Evolutionary conservation across 2,113 vertebrate genomes (phyloP).

Genomic region (Stigmatopora argus): DNA sequence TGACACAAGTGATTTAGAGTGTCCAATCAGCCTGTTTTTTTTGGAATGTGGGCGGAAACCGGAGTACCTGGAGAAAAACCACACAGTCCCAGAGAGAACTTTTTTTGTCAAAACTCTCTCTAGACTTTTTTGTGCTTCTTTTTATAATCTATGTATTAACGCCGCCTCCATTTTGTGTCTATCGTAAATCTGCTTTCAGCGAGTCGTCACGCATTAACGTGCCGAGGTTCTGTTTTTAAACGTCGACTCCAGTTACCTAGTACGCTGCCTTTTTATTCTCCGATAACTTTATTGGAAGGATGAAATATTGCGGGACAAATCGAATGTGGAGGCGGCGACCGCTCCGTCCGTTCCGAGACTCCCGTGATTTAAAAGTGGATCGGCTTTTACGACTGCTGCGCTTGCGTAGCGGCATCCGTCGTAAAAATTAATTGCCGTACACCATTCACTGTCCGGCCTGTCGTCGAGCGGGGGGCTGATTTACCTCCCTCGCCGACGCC

Average conservation of each 20-base stretch:
- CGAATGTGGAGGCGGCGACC: neutral
- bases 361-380: conserved; percentile 5
- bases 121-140: neutral
- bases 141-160: neutral
- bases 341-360: neutral
- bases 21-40: too few relatives aligned
- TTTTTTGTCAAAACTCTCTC: too few relatives aligned
- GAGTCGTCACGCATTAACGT: neutral
- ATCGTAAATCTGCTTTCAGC: neutral
- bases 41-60: too few relatives aligned
- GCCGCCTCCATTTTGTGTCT: neutral
- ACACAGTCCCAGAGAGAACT: too few relatives aligned
- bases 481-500: conserved; percentile 20
- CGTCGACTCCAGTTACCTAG: neutral
- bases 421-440: conserved; percentile 53
- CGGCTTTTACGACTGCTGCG: conserved; percentile 34
- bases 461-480: conserved; percentile 41
- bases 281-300: neutral
- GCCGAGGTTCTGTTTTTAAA: neutral
- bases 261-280: neutral
- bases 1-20: too few relatives aligned
- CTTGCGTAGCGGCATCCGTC: conserved; percentile 31
- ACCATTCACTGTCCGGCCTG: conserved; percentile 46
- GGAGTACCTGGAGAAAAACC: too few relatives aligned
- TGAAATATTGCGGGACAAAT: conserved; percentile 3